Evolutionary conservation across 2,888 invertebrate genomes (phyloP).

Genomic region (Actias luna): DNA sequence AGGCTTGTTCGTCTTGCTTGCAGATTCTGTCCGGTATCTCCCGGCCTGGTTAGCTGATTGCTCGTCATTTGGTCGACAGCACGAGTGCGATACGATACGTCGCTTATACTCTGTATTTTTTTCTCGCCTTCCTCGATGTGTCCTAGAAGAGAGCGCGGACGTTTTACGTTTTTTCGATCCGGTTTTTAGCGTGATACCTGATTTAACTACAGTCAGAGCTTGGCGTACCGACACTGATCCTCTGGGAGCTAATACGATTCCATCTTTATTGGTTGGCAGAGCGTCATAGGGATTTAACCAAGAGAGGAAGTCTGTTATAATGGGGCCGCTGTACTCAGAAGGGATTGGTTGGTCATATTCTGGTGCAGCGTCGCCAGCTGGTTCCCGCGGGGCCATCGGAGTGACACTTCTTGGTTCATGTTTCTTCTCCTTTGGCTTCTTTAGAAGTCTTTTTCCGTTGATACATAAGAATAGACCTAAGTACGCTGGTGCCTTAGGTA

Average conservation of each 20-base stretch:
- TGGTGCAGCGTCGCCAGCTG: slow-evolving; percentile 48
- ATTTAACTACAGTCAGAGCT: slow-evolving; percentile 73
- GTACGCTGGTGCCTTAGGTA: slow-evolving; percentile 91
- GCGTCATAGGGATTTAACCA: slow-evolving; percentile 82
- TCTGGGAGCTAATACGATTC: slow-evolving; percentile 56
- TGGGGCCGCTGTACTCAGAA: slow-evolving; percentile 83
- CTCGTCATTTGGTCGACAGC: slow-evolving; percentile 62
- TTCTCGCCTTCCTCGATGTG: slow-evolving; percentile 71
- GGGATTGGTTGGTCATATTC: slow-evolving; percentile 60
- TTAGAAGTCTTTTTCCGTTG: slow-evolving; percentile 84
- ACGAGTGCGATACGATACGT: slow-evolving; percentile 67
- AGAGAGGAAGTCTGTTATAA: slow-evolving; percentile 85
- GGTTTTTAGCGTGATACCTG: slow-evolving; percentile 61
- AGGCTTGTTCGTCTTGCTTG: slow-evolving; percentile 61
- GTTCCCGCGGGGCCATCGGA: slow-evolving; percentile 49
- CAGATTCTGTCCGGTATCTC: slow-evolving; percentile 73
- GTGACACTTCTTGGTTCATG: slow-evolving; percentile 61
- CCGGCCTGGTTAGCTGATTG: slow-evolving; percentile 43
- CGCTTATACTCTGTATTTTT: slow-evolving; percentile 70
- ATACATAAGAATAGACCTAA: slow-evolving; percentile 87
- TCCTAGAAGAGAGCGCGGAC: slow-evolving; percentile 75
- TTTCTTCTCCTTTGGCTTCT: slow-evolving; percentile 66
- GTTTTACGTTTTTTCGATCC: slow-evolving; percentile 76
- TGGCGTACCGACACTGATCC: slow-evolving; percentile 75
- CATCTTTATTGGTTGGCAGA: slow-evolving; percentile 63